These are phyloP conservation scores for Prochilodus magdalenae DNA, from an alignment of 2,113 vertebrate species.

Conservation along the genomic window DNA sequence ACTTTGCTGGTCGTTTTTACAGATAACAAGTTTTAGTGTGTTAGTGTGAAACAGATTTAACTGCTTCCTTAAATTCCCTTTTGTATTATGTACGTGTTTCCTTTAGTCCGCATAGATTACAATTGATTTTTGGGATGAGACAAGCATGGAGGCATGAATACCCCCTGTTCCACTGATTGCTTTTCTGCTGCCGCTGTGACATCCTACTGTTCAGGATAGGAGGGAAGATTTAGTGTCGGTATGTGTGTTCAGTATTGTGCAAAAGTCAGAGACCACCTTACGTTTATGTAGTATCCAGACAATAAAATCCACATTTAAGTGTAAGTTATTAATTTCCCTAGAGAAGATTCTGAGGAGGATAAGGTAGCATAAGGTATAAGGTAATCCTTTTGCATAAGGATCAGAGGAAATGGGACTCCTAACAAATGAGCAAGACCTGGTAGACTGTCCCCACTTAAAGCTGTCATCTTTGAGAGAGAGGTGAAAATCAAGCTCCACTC, in stretches of 20 bases:
- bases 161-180: slow-evolving; percentile 46
- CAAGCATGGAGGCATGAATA: slow-evolving; percentile 27
- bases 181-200: slow-evolving; percentile 39
- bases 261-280: too few species aligned
- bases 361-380: too few species aligned
- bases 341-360: too few species aligned
- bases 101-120: slow-evolving; percentile 17
- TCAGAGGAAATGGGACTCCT: too few species aligned
- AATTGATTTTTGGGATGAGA: slow-evolving; percentile 30
- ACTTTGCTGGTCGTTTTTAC: neutral
- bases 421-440: too few species aligned
- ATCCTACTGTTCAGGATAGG: slow-evolving; percentile 45
- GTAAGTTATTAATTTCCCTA: too few species aligned
- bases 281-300: too few species aligned
- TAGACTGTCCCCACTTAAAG: too few species aligned
- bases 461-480: too few species aligned
- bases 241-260: slow-evolving; percentile 2
- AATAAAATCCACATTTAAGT: too few species aligned
- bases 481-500: too few species aligned
- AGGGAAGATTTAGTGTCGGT: slow-evolving; percentile 27
- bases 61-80: slow-evolving; percentile 3
- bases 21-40: neutral
- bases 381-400: too few species aligned
- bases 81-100: slow-evolving; percentile 4
- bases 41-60: neutral